Conservation (phyloP, 2,888 invertebrate genomes). For the Erynnis tages region DNA sequence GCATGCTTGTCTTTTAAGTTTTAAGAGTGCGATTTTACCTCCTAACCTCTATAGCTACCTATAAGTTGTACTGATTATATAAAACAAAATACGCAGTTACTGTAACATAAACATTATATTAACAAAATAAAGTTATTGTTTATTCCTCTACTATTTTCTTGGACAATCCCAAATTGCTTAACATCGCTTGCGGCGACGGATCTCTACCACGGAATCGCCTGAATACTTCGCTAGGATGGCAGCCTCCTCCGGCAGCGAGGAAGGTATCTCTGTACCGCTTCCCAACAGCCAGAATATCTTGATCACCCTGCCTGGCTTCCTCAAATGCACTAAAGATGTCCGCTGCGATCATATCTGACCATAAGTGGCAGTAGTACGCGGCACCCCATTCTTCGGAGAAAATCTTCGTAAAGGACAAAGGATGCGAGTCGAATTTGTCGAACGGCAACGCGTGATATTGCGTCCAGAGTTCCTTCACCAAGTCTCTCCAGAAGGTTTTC, state of each 20-base stretch:
- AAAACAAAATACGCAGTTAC: conserved; percentile 2
- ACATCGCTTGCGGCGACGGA: conserved; percentile 91
- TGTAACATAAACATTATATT: conserved; percentile 48
- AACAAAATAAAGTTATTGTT: conserved; percentile 41
- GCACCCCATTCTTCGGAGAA: conserved; percentile 92
- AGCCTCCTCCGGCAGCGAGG: conserved; percentile 90
- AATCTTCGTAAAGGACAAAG: conserved; percentile 91
- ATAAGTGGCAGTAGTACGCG: conserved; percentile 91
- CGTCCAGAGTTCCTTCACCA: conserved; percentile 90
- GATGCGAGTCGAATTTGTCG: conserved; percentile 90
- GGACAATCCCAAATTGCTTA: conserved; percentile 83
- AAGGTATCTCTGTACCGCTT: conserved; percentile 91
- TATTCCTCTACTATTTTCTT: conserved; percentile 59
- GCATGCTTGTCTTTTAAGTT: too few species aligned
- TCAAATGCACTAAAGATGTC: conserved; percentile 94
- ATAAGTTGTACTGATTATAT: too few species aligned
- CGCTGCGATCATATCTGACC: conserved; percentile 95
- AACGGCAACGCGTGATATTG: conserved; percentile 89
- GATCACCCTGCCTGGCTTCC: conserved; percentile 81
- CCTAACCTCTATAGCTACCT: too few species aligned
- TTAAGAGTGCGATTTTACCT: too few species aligned
- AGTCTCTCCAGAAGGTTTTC: conserved; percentile 90
- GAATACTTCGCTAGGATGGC: conserved; percentile 92
- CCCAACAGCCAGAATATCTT: conserved; percentile 81
- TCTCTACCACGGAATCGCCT: conserved; percentile 95